Percentiles rank a stretch among this genome's conserved stretches.
These are phyloP conservation scores for Carpatolechia fugitivella DNA, from an alignment of 2,888 invertebrate species.

Conservation along the genomic window DNA sequence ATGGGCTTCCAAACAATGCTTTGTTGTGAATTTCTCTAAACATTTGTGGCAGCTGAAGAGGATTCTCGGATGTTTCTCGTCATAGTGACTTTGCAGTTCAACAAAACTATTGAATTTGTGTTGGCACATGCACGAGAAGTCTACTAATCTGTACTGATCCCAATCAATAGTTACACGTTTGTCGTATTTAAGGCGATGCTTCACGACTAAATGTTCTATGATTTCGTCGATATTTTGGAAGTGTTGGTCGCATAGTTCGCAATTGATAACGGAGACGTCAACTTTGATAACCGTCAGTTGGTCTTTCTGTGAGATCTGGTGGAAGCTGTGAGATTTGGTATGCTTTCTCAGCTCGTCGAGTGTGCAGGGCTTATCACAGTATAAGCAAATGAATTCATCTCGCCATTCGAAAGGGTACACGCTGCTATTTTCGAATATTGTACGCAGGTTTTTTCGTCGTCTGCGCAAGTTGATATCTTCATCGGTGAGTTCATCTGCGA, in stretches of 20 bases:
- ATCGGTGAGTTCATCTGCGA: constrained; percentile 40
- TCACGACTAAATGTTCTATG: constrained; percentile 3
- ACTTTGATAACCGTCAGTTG: constrained; percentile 37
- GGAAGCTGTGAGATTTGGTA: constrained; percentile 31
- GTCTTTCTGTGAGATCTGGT: constrained; percentile 23
- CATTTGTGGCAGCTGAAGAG: constrained; percentile 4
- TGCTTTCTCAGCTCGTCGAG: constrained; percentile 35
- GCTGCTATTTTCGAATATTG: constrained; percentile 42
- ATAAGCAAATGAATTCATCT: constrained; percentile 41
- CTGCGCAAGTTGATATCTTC: constrained; percentile 15
- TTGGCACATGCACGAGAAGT: constrained; percentile 23
- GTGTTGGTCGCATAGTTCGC: constrained; percentile 32
- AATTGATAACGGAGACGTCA: constrained; percentile 37
- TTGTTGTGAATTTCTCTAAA: background rate
- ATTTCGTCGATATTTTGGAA: constrained; percentile 9
- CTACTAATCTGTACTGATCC: constrained; percentile 15
- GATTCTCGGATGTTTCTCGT: constrained; percentile 5
- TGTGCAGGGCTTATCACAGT: constrained; percentile 34
- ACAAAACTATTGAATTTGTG: constrained; percentile 10
- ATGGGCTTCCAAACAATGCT: constrained; percentile 8
- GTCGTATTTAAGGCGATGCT: constrained; percentile 17
- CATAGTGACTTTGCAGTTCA: constrained; percentile 5
- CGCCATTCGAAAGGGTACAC: constrained; percentile 44
- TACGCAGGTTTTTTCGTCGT: constrained; percentile 35
- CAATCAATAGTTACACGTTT: background rate